These are phyloP conservation scores for Aporrectodea caliginosa DNA, from an alignment of 1,140 invertebrate genomes.

Conservation along the genomic window DNA sequence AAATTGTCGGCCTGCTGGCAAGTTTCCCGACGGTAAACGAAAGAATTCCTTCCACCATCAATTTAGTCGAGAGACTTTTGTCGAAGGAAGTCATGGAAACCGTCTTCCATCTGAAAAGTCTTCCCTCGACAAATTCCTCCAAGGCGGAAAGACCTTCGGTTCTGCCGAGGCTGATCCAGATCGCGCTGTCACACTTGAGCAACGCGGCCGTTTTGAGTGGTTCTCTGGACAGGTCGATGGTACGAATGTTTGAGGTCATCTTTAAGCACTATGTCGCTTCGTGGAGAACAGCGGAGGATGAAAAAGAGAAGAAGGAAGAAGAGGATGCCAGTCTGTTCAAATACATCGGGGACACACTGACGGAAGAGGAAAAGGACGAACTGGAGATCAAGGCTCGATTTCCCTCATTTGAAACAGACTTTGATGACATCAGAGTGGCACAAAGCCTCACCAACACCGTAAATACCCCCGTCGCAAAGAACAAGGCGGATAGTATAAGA, in stretches of 20 bases:
- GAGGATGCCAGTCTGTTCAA: constrained; percentile 77
- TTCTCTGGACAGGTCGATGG: too few relatives aligned
- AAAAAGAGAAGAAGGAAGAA: constrained; percentile 64
- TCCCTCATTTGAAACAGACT: constrained; percentile 68
- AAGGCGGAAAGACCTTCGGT: too few relatives aligned
- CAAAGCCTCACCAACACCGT: constrained; percentile 52
- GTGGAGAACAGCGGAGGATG: constrained; percentile 78
- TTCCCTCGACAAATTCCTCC: too few relatives aligned
- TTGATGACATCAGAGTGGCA: constrained; percentile 51
- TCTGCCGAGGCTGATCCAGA: too few relatives aligned
- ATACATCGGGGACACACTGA: constrained; percentile 54
- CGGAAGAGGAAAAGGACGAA: constrained; percentile 71
- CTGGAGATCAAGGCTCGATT: constrained; percentile 71
- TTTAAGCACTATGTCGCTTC: constrained; percentile 57
- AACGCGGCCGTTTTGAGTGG: background rate
- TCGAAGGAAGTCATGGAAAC: too few relatives aligned
- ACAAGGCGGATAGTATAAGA: too few relatives aligned
- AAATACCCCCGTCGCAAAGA: too few relatives aligned
- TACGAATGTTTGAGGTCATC: background rate
- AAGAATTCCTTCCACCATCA: too few relatives aligned
- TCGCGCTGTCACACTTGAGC: background rate
- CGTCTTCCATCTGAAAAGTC: too few relatives aligned
- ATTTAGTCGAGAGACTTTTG: too few relatives aligned
- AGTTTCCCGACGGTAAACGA: too few relatives aligned
- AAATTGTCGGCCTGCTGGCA: too few relatives aligned